Conservation (phyloP, 2,113 vertebrate genomes). For the Spea bombifrons region DNA sequence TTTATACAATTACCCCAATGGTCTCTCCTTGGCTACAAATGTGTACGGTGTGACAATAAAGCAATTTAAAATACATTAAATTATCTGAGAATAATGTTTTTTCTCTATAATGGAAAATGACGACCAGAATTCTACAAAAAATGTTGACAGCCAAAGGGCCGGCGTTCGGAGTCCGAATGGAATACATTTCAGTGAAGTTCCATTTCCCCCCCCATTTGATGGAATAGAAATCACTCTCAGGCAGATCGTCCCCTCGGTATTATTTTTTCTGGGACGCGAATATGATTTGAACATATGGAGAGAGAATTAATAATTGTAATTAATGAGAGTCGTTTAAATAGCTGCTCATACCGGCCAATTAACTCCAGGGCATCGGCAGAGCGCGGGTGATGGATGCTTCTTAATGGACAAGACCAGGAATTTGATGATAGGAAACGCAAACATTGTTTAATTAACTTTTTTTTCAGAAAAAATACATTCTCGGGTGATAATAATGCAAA, state of each 20-base stretch:
- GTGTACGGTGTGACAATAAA: too few relatives aligned
- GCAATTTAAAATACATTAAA: too few relatives aligned
- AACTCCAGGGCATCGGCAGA: slow-evolving; percentile 9
- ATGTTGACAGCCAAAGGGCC: too few relatives aligned
- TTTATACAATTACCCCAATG: too few relatives aligned
- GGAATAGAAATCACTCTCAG: not conserved
- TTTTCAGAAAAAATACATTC: not conserved
- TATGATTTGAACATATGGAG: slow-evolving; percentile 14
- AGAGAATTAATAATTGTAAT: slow-evolving; percentile 36
- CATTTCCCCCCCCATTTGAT: too few relatives aligned
- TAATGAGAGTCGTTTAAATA: slow-evolving; percentile 34
- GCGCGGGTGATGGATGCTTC: slow-evolving; percentile 24
- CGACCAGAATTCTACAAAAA: too few relatives aligned
- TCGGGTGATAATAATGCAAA: not conserved
- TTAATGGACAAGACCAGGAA: slow-evolving; percentile 17
- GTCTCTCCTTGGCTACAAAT: too few relatives aligned
- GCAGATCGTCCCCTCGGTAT: not conserved
- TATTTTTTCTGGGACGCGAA: not conserved
- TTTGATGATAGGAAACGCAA: slow-evolving; percentile 25
- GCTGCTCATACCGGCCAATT: slow-evolving; percentile 13
- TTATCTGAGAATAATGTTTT: too few relatives aligned
- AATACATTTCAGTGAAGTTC: too few relatives aligned
- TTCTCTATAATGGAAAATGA: too few relatives aligned
- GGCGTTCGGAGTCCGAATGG: too few relatives aligned
- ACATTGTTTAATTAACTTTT: slow-evolving; percentile 18